Conservation (phyloP, 2,797 vertebrate species). For the Melanotaenia maccullochi region DNA sequence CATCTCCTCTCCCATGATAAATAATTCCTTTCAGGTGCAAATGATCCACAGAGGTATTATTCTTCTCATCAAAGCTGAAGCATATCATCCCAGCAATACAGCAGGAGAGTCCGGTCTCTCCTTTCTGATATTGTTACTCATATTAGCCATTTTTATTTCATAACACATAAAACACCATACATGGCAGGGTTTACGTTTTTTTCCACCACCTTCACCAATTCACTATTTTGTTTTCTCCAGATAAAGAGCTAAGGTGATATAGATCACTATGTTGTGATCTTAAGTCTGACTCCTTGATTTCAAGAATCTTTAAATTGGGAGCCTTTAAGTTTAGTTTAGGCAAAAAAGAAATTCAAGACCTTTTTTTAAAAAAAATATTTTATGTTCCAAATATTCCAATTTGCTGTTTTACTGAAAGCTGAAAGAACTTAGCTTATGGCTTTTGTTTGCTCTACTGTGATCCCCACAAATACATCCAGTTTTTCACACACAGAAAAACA, state of each 20-base stretch:
- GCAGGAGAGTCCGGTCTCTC: conserved; percentile 1
- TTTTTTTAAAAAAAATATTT: no score
- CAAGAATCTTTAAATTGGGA: no score
- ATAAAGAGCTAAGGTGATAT: no score
- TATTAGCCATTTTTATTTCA: conserved; percentile 30
- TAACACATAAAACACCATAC: conserved; percentile 30
- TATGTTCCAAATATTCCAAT: background rate
- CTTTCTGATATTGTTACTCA: background rate
- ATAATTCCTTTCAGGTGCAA: conserved; percentile 72
- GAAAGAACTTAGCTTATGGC: background rate
- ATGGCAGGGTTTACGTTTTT: conserved; percentile 8
- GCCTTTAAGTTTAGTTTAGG: no score
- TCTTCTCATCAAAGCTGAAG: conserved; percentile 66
- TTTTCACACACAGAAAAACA: background rate
- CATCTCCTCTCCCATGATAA: conserved; percentile 49
- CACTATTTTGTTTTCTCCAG: no score
- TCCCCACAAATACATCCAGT: background rate
- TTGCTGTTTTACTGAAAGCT: background rate
- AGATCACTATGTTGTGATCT: no score
- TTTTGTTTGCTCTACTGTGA: background rate
- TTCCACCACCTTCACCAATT: background rate
- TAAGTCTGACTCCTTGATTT: no score
- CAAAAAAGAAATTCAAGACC: no score
- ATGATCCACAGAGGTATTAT: conserved; percentile 71
- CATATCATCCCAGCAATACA: conserved; percentile 49